phyloP scores from a whole-genome alignment of 2,797 vertebrate species.

The Setipinna tenuifilis region DNA sequence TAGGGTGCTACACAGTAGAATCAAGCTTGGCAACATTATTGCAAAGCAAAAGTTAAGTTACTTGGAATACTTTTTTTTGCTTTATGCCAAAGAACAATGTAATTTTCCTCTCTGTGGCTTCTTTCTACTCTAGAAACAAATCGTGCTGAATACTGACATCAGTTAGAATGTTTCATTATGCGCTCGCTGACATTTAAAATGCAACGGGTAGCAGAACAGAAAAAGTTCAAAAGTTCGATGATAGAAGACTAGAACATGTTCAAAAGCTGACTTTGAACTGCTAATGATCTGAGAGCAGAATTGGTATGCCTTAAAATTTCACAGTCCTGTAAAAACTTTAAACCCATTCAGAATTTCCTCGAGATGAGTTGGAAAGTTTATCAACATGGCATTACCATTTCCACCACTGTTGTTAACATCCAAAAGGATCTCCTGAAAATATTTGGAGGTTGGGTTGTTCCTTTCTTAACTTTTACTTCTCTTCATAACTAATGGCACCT shows the following conservation, averaged over 20 bases:
- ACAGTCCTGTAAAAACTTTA: neutral
- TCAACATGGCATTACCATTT: neutral
- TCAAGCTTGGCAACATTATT: neutral
- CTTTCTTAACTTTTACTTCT: neutral
- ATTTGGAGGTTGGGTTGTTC: neutral
- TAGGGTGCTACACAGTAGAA: neutral
- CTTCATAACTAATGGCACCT: neutral
- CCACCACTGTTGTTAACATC: neutral
- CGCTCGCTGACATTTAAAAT: neutral
- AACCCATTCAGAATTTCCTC: neutral
- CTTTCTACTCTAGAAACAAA: neutral
- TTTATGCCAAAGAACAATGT: neutral
- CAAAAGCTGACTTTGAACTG: neutral
- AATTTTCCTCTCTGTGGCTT: neutral
- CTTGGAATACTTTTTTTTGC: neutral
- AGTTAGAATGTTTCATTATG: constrained; percentile 7
- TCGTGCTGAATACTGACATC: neutral
- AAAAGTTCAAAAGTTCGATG: neutral
- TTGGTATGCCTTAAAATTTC: neutral
- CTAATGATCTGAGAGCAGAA: neutral
- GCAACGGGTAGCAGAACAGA: neutral
- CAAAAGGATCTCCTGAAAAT: neutral
- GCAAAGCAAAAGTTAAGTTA: neutral
- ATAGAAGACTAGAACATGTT: neutral
- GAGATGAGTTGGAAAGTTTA: neutral